These are phyloP conservation scores for Ctenosaura bakeri DNA, from an alignment of 2,797 vertebrate genomes.

Conservation along the genomic window DNA sequence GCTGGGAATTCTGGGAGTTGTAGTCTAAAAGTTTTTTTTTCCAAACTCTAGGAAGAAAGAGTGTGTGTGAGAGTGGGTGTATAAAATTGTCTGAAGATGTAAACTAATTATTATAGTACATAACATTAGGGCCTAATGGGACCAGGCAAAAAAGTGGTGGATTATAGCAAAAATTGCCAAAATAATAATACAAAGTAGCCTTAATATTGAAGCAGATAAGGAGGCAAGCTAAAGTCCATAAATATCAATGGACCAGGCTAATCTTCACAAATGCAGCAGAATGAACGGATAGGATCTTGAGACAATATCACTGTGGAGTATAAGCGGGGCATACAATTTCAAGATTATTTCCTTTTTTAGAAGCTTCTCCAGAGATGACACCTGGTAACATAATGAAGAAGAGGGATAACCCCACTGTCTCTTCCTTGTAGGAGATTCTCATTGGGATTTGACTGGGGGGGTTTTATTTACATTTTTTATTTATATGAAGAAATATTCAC, in stretches of 20 bases:
- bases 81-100: not conserved
- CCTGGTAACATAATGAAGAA: not conserved
- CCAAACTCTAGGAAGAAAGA: conserved; percentile 6
- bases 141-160: not conserved
- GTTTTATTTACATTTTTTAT: not conserved
- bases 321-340: not conserved
- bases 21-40: no score
- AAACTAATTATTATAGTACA: not conserved
- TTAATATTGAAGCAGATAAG: conserved; percentile 7
- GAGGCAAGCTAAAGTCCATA: not conserved
- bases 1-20: no score
- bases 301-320: not conserved
- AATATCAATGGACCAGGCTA: not conserved
- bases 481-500: not conserved
- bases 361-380: not conserved
- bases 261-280: not conserved
- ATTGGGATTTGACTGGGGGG: not conserved
- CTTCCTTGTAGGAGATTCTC: not conserved
- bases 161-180: not conserved
- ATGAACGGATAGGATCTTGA: not conserved
- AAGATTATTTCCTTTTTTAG: not conserved
- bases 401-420: not conserved
- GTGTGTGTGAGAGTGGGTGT: not conserved
- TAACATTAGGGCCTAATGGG: not conserved
- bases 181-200: conserved; percentile 19